Conservation (phyloP, 2,888 invertebrate species). For the Andrena bucephala region DNA sequence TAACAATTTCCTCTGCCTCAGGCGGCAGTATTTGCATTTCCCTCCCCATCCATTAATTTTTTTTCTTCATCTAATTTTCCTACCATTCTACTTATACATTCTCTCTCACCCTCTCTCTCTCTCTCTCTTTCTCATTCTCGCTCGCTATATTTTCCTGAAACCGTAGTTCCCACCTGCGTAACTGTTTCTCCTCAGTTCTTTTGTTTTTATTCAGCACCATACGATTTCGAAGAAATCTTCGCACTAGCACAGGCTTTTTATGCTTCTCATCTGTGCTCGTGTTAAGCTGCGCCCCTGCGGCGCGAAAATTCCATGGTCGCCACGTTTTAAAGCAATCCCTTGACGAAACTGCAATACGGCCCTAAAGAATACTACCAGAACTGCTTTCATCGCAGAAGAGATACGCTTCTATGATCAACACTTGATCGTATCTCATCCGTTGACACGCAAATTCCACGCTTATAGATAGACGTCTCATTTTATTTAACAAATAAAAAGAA, state of each 20-base stretch:
- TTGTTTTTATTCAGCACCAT: conserved; percentile 72
- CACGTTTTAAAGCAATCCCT: conserved; percentile 28
- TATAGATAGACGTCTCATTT: conserved; percentile 17
- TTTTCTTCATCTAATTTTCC: conserved; percentile 31
- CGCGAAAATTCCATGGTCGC: conserved; percentile 33
- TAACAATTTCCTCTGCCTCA: conserved; percentile 40
- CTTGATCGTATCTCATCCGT: conserved; percentile 8
- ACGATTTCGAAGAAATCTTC: conserved; percentile 47
- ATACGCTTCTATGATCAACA: conserved; percentile 32
- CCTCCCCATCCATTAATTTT: not conserved
- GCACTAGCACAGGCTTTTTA: conserved; percentile 17
- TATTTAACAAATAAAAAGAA: not conserved
- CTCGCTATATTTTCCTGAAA: conserved; percentile 27
- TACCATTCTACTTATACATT: conserved; percentile 42
- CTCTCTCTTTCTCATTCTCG: conserved; percentile 11
- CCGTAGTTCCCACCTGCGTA: conserved; percentile 51
- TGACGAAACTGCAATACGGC: conserved; percentile 22
- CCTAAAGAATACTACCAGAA: conserved; percentile 33
- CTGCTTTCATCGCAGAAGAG: conserved; percentile 23
- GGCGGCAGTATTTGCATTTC: conserved; percentile 50
- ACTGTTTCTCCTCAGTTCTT: conserved; percentile 44
- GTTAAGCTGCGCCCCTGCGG: conserved; percentile 3
- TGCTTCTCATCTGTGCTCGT: conserved; percentile 12
- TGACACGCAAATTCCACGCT: conserved; percentile 26
- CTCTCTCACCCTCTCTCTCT: conserved; percentile 26